Conservation (phyloP, 2,113 vertebrate species). For the Lophochroa leadbeateri region DNA sequence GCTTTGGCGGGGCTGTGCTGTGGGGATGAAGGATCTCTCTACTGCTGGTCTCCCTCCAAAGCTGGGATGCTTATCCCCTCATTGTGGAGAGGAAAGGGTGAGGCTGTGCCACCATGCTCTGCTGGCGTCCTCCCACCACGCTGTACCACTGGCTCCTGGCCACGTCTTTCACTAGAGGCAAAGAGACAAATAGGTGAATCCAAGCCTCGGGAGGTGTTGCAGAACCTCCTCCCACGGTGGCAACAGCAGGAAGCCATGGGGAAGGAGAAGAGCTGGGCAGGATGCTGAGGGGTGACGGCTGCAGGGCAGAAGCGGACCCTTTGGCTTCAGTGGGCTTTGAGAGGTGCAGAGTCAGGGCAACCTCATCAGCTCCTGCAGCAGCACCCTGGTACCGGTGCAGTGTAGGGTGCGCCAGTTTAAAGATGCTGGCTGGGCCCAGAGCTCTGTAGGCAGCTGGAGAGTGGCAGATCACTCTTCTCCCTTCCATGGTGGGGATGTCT, state of each 20-base stretch:
- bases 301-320: background rate
- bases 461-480: background rate
- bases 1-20: background rate
- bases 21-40: background rate
- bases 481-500: background rate
- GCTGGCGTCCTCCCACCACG: background rate
- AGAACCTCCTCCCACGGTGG: background rate
- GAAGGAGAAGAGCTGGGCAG: background rate
- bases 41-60: background rate
- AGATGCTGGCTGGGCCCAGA: background rate
- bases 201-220: background rate
- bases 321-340: background rate
- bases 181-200: background rate
- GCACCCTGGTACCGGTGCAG: background rate
- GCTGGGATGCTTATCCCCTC: background rate
- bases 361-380: background rate
- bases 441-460: background rate
- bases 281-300: accelerated
- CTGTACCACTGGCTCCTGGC: background rate
- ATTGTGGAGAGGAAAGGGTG: background rate
- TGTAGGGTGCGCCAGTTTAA: background rate
- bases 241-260: background rate
- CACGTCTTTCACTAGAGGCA: accelerated
- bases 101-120: background rate
- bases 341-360: accelerated